Evolutionary conservation across 1,140 invertebrate species (phyloP), one percentile per base, ranked within the genome.

Genomic region (Diuraphis noxia): DNA sequence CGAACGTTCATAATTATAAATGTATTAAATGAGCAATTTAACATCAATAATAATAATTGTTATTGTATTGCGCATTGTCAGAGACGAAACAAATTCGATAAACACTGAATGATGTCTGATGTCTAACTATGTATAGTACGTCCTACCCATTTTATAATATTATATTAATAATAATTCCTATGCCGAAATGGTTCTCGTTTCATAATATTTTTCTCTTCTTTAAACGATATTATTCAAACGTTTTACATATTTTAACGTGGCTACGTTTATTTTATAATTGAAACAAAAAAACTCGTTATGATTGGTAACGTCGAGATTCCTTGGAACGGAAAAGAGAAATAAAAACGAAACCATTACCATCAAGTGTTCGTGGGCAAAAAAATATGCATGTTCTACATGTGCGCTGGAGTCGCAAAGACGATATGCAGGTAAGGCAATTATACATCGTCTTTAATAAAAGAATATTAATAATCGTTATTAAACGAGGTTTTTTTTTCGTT

Each of bases 351-450:
- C n/a, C 84, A 36, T 38, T 81, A 81, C 8, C 13, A 43, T 10
- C 13, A 43, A 63, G 30, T 63, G 30, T 63, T 82, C 46, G 46
- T 21, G 5, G 30, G 4, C 30, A 84, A 43, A 84, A 43, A 84
- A 84, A 23, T 34, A 13, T 34, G 84, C n/a, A 43, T 72, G 88
- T 6, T 49, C 88, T 90, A 90, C 88, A 90, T 90, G 88, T 79
- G 88, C 88, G 88, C n/a, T 89, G 40, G 19, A 89, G 52, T 89
- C 19, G 81, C 23, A 82, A 82, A 25, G 79, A 43, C 49, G 43
- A 63, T 63, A 84, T 38, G 9, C 25, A 36, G 34, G 8, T 1
- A n/a, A 4, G 34, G 25, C n/a, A 36, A 79, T 46, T 43, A 46
- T 46, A n/a, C 34, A 79, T 17, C 36, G 5, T 19, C 8, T 41